phyloP scores from a whole-genome alignment of 2,888 invertebrate species.

The Sisyra terminalis region DNA sequence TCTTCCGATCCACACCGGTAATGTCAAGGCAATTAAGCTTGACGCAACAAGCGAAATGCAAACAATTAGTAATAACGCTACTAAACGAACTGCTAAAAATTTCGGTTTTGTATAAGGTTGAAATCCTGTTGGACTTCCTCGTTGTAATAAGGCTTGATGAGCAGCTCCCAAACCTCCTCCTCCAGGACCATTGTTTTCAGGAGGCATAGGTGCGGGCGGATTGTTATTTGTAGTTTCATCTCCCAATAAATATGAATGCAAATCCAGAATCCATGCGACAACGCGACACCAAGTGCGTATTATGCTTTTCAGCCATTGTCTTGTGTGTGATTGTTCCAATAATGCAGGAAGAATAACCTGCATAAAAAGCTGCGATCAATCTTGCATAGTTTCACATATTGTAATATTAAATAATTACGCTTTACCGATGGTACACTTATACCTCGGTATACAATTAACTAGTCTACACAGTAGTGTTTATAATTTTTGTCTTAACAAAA shows the following conservation, averaged over 20 bases:
- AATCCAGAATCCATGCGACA: conserved; percentile 68
- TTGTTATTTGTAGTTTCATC: conserved; percentile 30
- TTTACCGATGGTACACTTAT: neutral
- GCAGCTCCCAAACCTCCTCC: conserved; percentile 52
- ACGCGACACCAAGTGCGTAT: conserved; percentile 74
- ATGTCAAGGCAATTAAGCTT: conserved; percentile 68
- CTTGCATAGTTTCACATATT: neutral
- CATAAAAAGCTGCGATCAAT: conserved; percentile 6
- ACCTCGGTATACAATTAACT: too few relatives aligned
- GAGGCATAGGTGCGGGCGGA: conserved; percentile 18
- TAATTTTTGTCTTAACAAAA: too few relatives aligned
- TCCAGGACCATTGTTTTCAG: conserved; percentile 26
- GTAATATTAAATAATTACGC: neutral
- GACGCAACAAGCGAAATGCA: conserved; percentile 71
- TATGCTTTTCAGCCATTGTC: conserved; percentile 84
- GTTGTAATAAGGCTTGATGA: conserved; percentile 76
- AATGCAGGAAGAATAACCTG: conserved; percentile 87
- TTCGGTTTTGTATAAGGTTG: conserved; percentile 81
- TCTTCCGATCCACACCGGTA: conserved; percentile 84
- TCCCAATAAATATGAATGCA: conserved; percentile 80
- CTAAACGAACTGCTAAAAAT: conserved; percentile 57
- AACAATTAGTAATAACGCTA: conserved; percentile 56
- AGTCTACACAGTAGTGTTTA: too few relatives aligned
- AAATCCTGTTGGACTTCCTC: conserved; percentile 65
- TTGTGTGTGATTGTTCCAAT: conserved; percentile 89